A percentile compares a stretch with the other conserved stretches of the same genome.
Conservation (phyloP, 2,113 vertebrate species). For the Xyliphius kryptos region DNA sequence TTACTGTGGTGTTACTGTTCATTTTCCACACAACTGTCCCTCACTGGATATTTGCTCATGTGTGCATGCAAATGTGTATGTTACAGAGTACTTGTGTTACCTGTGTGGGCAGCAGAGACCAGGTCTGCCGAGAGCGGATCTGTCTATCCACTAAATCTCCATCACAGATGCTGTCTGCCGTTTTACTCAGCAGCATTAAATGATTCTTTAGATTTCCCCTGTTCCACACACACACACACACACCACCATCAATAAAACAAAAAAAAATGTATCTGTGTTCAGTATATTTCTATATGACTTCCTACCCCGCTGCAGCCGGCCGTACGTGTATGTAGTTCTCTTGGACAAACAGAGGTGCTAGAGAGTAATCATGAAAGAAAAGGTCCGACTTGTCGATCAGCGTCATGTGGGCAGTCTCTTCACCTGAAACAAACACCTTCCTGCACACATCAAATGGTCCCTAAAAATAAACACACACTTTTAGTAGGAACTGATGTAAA, state of each 20-base stretch:
- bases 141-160: constrained; percentile 88
- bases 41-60: too few relatives aligned
- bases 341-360: constrained; percentile 95
- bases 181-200: constrained; percentile 85
- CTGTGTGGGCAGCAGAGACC: constrained; percentile 92
- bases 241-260: background rate
- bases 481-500: too few relatives aligned
- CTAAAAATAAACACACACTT: constrained; percentile 45
- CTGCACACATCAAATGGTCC: constrained; percentile 93
- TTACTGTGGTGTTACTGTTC: too few relatives aligned
- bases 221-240: background rate
- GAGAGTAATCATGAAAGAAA: constrained; percentile 95
- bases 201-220: constrained; percentile 84
- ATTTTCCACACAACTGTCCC: too few relatives aligned
- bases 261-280: background rate
- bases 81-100: constrained; percentile 59
- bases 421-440: constrained; percentile 81
- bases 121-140: constrained; percentile 84
- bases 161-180: constrained; percentile 90
- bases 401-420: constrained; percentile 80
- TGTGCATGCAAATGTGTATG: too few relatives aligned
- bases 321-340: constrained; percentile 91
- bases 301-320: constrained; percentile 83
- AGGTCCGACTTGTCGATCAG: constrained; percentile 90
- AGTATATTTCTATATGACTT: constrained; percentile 38